Evolutionary conservation across 2,888 invertebrate species (phyloP).

Genomic region (Dichetophora obliterata): DNA sequence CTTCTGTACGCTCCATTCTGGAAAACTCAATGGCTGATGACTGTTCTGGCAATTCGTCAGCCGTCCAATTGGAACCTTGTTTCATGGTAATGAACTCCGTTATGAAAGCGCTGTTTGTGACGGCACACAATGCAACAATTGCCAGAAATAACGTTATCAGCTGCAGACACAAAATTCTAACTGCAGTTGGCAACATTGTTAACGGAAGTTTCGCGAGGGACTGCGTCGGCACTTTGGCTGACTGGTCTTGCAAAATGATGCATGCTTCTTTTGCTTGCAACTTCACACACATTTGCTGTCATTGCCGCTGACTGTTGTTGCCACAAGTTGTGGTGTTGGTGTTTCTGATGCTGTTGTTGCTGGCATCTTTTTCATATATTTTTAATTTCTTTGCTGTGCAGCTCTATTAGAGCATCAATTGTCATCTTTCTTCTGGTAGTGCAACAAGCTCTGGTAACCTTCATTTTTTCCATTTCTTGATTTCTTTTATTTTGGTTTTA

Average conservation of each 20-base stretch:
- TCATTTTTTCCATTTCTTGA: slow-evolving; percentile 53
- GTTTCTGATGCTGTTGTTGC: not conserved
- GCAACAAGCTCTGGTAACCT: slow-evolving; percentile 58
- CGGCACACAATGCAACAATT: slow-evolving; percentile 15
- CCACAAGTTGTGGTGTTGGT: not conserved
- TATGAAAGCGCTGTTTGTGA: slow-evolving; percentile 16
- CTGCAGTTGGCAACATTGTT: slow-evolving; percentile 59
- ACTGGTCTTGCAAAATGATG: slow-evolving; percentile 25
- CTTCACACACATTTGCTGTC: not conserved
- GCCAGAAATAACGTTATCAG: slow-evolving; percentile 34
- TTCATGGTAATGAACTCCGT: slow-evolving; percentile 57
- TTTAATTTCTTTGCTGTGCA: slow-evolving; percentile 23
- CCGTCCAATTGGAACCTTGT: slow-evolving; percentile 24
- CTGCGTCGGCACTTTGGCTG: slow-evolving; percentile 43
- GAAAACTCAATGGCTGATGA: not conserved
- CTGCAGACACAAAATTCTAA: not conserved
- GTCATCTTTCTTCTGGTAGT: slow-evolving; percentile 51
- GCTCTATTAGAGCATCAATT: slow-evolving; percentile 66
- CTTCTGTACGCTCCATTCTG: slow-evolving; percentile 5
- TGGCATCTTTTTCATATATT: slow-evolving; percentile 18
- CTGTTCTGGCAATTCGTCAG: slow-evolving; percentile 36
- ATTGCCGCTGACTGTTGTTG: not conserved
- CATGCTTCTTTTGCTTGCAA: not conserved
- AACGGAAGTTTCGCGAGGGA: slow-evolving; percentile 59
- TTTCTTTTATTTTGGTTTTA: slow-evolving; percentile 4